These are phyloP conservation scores for Rattus rattus DNA, from an alignment of 2,113 vertebrate species.

Conservation along the genomic window DNA sequence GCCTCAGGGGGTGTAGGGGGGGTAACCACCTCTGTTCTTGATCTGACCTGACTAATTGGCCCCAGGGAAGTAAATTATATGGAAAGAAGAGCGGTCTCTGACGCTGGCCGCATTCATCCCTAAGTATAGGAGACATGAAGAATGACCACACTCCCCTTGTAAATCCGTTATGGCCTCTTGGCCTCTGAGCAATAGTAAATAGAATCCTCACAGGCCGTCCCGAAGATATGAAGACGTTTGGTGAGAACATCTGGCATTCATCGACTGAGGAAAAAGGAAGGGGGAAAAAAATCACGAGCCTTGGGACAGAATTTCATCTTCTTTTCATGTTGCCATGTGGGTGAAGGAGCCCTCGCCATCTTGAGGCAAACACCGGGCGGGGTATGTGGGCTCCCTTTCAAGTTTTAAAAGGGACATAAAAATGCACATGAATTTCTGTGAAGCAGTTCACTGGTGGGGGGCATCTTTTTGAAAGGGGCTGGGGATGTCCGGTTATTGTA, in stretches of 20 bases:
- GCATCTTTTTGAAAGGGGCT: conserved; percentile 50
- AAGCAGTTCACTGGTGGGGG: conserved; percentile 35
- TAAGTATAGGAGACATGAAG: conserved; percentile 41
- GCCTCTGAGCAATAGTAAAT: conserved; percentile 81
- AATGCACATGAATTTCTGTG: conserved; percentile 71
- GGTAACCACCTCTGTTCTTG: conserved; percentile 74
- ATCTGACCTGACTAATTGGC: conserved; percentile 78
- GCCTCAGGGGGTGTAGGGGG: background rate
- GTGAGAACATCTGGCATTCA: conserved; percentile 87
- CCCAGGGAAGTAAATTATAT: conserved; percentile 67
- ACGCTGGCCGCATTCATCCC: conserved; percentile 34
- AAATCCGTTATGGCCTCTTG: conserved; percentile 78
- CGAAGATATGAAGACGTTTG: conserved; percentile 80
- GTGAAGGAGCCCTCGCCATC: conserved; percentile 61
- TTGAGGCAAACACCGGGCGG: conserved; percentile 5
- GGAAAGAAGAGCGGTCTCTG: conserved; percentile 54
- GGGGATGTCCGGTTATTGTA: conserved; percentile 36
- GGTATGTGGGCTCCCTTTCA: conserved; percentile 72
- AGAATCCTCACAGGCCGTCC: conserved; percentile 71
- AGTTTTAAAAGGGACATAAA: conserved; percentile 79
- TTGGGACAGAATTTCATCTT: conserved; percentile 86
- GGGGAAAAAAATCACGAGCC: conserved; percentile 65
- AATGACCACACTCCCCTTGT: conserved; percentile 78
- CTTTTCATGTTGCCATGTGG: conserved; percentile 78
- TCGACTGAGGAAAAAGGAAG: conserved; percentile 82